Evolutionary conservation across 2,888 invertebrate genomes (phyloP), one percentile per base, ranked within the genome.

Genomic region (Plebejus argus): DNA sequence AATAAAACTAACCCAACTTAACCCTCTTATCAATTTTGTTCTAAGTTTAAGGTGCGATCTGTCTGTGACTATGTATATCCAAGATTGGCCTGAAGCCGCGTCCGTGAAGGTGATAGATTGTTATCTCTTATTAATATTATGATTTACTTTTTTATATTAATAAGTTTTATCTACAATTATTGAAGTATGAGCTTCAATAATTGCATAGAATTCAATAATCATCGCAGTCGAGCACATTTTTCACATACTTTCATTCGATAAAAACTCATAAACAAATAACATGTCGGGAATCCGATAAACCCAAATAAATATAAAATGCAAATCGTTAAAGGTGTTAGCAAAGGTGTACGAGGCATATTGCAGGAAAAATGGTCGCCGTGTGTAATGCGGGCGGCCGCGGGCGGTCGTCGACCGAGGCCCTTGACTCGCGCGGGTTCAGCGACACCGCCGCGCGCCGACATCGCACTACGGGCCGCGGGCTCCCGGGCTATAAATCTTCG

Each of bases 391-490:
- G 87, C 88, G 86, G 20, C 71, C 66, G 88, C 86, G 87, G 82
- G 86, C 93, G 93, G 93, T 92, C 93, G 90, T 89, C 93, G 93
- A 92, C 93, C 93, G 91, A 84, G 93, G 93, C 93, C 93, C 93
- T 93, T 92, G 93, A 92, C 93, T 92, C 84, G 89, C 84, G 86
- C 87, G 85, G 89, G 93, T 92, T 93, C 93, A 92, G 85, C 91
- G 93, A 93, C 93, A 90, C 89, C 86, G 87, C 82, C 88, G 86
- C 87, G 53, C 53, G 53, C 53, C 53, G 53, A 18, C 53, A 53
- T 4, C 53, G 79, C 81, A 80, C 81, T 80, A 78, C 79, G 77
- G 81, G 77, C 75, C 78, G 70, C 77, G 72, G 18, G 28, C 66
- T 66, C 66, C 66, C 28, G 15, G 28, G 5, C 28, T 33, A 66